Base-by-base conservation (phyloP, 2,888 invertebrate species). In the Gonocerus acuteangulatus region DNA sequence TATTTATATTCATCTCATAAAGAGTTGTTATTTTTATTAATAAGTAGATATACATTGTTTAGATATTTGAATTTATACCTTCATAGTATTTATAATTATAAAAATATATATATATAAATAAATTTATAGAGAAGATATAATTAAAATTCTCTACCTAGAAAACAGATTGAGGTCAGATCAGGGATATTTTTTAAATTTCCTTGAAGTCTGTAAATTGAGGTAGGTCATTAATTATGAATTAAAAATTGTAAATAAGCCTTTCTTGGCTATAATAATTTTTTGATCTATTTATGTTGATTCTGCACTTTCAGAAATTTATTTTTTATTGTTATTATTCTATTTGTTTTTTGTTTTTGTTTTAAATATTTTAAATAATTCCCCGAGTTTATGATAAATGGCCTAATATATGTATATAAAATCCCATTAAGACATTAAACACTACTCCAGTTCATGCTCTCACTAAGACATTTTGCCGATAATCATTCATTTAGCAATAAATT, bases 21-120 rank as follows among this genome's bases (percentile, higher is more conserved):
- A 63, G 56, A 58, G 47, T 62, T 60, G 54, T 61, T 63, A 61
- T 63, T 63, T 61, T 63, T 63, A 63, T 63, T 61, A 63, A 57
- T 63, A 39, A 63, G 58, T 57, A 59, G 59, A 39, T 44, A 60
- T 59, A 59, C 49, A 16, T 59, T 48, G 39, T 48, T 49, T 59
- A 59, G 59, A 49, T 23, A 54, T 54, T 54, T 54, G 36, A 36
- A 54, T 54, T 54, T 54, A 45, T 47, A 57, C 34, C 47, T 57
- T 45, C 45, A 57, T 45, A 57, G 45, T 47, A 57, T 57, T 57
- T 47, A 57, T 57, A 47, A 57, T 23, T 27, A 42, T 42, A 42
- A 22, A 4, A 44, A 42, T 22, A 54, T 7, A 44, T 21, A 42
- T 32, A 47, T 22, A 19, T 21, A 44, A 23, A 44, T 19, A 56